Conservation (phyloP, 1,140 invertebrate species). For the Sminthurinus signatus region DNA sequence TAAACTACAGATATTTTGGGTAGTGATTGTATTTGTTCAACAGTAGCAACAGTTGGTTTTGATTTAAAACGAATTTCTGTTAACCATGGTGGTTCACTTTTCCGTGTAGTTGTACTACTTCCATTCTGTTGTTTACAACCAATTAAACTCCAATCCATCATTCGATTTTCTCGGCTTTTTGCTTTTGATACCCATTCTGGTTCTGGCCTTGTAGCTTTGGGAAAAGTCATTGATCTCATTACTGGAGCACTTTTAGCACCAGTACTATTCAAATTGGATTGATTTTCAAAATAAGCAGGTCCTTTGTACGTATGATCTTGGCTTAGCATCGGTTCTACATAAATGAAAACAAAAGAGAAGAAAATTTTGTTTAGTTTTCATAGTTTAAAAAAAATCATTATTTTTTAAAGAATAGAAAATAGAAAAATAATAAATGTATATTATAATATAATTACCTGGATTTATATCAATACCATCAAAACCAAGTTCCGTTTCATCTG, state of each 20-base stretch:
- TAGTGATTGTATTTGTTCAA: constrained; percentile 22
- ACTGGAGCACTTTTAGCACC: constrained; percentile 11
- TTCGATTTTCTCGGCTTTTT: constrained; percentile 33
- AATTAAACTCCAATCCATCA: constrained; percentile 35
- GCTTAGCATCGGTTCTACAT: constrained; percentile 24
- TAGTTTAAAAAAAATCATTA: too few species aligned
- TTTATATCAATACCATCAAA: constrained; percentile 4
- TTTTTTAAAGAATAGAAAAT: too few species aligned
- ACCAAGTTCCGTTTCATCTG: too few species aligned
- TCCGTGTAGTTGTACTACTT: constrained; percentile 11
- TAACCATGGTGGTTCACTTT: constrained; percentile 37
- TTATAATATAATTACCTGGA: too few species aligned
- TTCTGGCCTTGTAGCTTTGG: constrained; percentile 30
- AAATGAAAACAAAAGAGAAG: too few species aligned
- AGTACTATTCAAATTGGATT: not conserved
- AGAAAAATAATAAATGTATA: too few species aligned
- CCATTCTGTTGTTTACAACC: constrained; percentile 21
- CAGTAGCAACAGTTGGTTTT: not conserved
- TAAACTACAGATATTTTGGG: constrained; percentile 33
- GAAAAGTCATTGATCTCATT: constrained; percentile 35
- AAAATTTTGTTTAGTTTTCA: too few species aligned
- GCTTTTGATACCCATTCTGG: constrained; percentile 42
- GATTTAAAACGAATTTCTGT: constrained; percentile 33
- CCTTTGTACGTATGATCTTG: constrained; percentile 35
- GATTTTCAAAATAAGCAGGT: constrained; percentile 28